phyloP scores from a whole-genome alignment of 1,140 invertebrate species.

The Zaprionus tsacasi region DNA sequence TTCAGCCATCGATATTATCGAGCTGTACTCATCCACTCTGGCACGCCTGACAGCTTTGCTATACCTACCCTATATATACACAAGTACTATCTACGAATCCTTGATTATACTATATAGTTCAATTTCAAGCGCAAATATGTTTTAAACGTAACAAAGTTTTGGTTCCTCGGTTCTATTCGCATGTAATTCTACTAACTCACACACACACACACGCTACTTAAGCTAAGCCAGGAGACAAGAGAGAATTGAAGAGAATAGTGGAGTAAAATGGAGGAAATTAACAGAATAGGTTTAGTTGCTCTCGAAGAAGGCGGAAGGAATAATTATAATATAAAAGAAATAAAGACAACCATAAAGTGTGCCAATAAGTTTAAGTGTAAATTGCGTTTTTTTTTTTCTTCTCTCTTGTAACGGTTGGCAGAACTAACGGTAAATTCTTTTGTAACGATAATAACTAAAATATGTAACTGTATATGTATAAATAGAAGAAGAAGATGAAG shows the following conservation, averaged over 20 bases:
- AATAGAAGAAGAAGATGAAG: not conserved
- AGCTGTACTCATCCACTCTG: too few relatives aligned
- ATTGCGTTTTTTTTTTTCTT: constrained; percentile 50
- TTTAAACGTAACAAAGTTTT: constrained; percentile 47
- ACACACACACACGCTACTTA: constrained; percentile 12
- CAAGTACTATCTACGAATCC: constrained; percentile 16
- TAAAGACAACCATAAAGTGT: constrained; percentile 54
- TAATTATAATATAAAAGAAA: constrained; percentile 19
- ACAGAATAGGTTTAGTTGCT: constrained; percentile 30
- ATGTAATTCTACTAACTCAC: constrained; percentile 33
- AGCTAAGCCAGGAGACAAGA: not conserved
- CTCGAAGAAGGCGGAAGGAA: not conserved
- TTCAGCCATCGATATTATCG: too few relatives aligned
- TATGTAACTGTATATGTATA: constrained; percentile 63
- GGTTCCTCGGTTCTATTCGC: constrained; percentile 50
- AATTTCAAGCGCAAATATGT: constrained; percentile 49
- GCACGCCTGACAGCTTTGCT: not conserved
- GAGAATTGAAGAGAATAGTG: not conserved
- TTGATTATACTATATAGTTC: constrained; percentile 35
- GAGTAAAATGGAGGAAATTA: not conserved
- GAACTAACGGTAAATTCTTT: constrained; percentile 13
- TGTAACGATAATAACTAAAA: constrained; percentile 42
- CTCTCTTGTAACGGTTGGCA: constrained; percentile 33
- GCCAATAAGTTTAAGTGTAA: constrained; percentile 72
- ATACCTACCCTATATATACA: not conserved